These are phyloP conservation scores for Vanacampus margaritifer DNA, from an alignment of 2,113 vertebrate genomes.

Conservation along the genomic window DNA sequence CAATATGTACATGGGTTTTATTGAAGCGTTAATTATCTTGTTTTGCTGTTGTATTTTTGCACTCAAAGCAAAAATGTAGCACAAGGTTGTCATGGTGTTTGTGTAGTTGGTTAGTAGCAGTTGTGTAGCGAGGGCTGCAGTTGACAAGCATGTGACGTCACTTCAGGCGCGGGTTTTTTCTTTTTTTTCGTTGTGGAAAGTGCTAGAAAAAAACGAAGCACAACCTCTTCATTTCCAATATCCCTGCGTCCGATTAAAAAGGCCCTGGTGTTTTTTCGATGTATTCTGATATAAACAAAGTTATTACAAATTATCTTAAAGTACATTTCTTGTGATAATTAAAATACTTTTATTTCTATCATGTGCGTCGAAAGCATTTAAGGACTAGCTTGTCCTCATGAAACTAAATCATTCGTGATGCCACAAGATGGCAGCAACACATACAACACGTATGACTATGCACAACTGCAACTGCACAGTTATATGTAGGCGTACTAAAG, in stretches of 20 bases:
- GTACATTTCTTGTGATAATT: rapidly evolving
- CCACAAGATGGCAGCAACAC: slow-evolving; percentile 35
- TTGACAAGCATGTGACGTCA: slow-evolving; percentile 69
- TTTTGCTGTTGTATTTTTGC: no score
- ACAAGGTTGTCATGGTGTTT: slow-evolving; percentile 39
- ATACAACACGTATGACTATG: neutral
- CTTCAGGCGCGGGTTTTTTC: slow-evolving; percentile 62
- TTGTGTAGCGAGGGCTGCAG: slow-evolving; percentile 46
- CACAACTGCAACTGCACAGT: neutral
- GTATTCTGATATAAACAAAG: neutral
- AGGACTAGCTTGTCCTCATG: neutral
- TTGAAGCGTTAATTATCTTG: neutral
- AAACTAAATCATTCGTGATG: neutral
- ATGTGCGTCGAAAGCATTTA: neutral
- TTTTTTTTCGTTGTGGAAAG: slow-evolving; percentile 61
- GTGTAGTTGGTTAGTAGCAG: slow-evolving; percentile 24
- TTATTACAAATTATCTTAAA: rapidly evolving
- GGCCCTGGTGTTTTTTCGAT: slow-evolving; percentile 16
- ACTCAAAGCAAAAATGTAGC: neutral
- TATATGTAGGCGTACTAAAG: neutral
- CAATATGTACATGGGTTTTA: no score
- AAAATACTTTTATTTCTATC: neutral
- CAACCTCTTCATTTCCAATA: slow-evolving; percentile 35
- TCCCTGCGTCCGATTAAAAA: slow-evolving; percentile 59
- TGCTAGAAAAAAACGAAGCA: slow-evolving; percentile 75